Conservation (phyloP, 2,888 invertebrate genomes). For the Andrena dorsata region DNA sequence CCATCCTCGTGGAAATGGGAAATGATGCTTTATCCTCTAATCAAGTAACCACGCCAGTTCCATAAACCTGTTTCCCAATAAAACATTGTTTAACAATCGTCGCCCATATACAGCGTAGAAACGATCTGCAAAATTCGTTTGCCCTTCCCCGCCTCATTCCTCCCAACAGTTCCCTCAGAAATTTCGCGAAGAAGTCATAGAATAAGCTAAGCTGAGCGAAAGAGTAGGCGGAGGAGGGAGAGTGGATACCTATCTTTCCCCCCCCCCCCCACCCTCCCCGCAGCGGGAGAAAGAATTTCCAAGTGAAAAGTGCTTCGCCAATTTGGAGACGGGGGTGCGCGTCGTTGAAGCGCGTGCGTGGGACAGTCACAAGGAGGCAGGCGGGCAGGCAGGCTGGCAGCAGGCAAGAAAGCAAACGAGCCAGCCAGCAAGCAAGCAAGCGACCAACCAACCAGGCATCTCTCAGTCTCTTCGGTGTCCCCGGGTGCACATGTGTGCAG, state of each 20-base stretch:
- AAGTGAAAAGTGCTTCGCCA: conserved; percentile 67
- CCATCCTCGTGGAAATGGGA: neutral
- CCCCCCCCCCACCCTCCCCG: too few species aligned
- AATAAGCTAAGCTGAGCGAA: neutral
- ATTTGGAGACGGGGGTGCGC: conserved; percentile 61
- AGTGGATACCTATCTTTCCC: conserved; percentile 40
- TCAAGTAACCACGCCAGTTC: neutral
- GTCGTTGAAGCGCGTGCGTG: conserved; percentile 62
- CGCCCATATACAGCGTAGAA: neutral
- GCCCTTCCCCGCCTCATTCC: too few species aligned
- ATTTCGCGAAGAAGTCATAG: neutral
- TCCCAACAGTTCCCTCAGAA: neutral
- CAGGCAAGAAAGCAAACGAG: conserved; percentile 30
- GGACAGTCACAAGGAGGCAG: conserved; percentile 34
- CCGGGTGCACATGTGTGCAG: conserved; percentile 73
- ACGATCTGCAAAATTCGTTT: neutral
- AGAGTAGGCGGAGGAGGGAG: neutral
- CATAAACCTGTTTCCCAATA: neutral
- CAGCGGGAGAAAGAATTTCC: conserved; percentile 48
- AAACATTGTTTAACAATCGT: neutral
- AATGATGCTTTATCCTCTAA: neutral
- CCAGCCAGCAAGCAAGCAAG: conserved; percentile 11
- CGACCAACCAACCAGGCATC: conserved; percentile 54
- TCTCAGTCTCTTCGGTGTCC: conserved; percentile 70
- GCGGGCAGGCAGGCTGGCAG: conserved; percentile 31